phyloP scores from a whole-genome alignment of 2,888 invertebrate genomes.

The Saturnia pavonia region DNA sequence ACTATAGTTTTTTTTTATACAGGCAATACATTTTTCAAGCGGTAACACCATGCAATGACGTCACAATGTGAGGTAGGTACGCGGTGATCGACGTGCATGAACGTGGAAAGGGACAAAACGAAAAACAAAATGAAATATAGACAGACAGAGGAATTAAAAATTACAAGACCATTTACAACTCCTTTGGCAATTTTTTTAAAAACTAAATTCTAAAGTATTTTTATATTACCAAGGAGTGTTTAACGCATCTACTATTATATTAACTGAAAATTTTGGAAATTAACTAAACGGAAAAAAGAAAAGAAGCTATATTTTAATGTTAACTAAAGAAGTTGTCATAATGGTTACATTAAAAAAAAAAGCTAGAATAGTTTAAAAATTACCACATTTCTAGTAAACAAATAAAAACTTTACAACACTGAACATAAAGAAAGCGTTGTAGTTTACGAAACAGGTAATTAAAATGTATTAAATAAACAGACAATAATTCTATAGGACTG shows the following conservation, averaged over 20 bases:
- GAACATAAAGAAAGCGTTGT: not conserved
- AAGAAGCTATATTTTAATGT: not conserved
- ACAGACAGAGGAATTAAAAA: not conserved
- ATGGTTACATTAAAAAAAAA: slow-evolving; percentile 23
- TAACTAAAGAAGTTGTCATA: slow-evolving; percentile 31
- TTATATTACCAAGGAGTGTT: too few species aligned
- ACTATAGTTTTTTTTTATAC: slow-evolving; percentile 59
- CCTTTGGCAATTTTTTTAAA: not conserved
- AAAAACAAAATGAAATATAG: slow-evolving; percentile 32
- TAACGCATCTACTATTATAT: too few species aligned
- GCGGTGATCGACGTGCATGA: slow-evolving; percentile 51
- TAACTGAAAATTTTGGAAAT: too few species aligned
- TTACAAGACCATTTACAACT: not conserved
- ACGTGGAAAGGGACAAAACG: slow-evolving; percentile 45
- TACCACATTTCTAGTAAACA: slow-evolving; percentile 18
- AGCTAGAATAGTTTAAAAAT: slow-evolving; percentile 16
- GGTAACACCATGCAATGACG: slow-evolving; percentile 73
- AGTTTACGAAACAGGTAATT: slow-evolving; percentile 7
- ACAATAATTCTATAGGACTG: not conserved
- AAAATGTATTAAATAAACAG: not conserved
- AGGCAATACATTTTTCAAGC: slow-evolving; percentile 46
- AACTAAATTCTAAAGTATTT: not conserved
- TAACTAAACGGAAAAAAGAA: too few species aligned
- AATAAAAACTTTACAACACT: not conserved
- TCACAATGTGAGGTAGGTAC: slow-evolving; percentile 58